Evolutionary conservation across 2,113 vertebrate genomes (phyloP), one percentile per base, ranked within the genome.

Genomic region (human): DNA sequence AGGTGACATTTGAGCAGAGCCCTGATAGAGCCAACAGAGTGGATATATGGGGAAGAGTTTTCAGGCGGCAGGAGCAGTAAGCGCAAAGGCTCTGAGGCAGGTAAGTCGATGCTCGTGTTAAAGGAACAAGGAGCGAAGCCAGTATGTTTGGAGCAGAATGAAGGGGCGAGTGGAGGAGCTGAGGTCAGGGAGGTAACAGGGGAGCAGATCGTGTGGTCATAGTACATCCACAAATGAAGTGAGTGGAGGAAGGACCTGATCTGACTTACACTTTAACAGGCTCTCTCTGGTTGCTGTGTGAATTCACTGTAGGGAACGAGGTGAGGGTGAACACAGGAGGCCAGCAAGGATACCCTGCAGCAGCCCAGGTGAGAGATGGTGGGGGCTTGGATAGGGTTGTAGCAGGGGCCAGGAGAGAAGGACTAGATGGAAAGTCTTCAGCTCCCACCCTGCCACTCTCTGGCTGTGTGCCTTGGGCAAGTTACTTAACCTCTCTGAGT

Each of bases 81-180:
- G 59, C 76, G 22, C 94, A 95, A 97, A 97, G 78, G 90, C 27
- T 95, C 95, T 79, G 89, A 35, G 93, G 66, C 79, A 92, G 59
- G 61, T 14, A 1, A 27, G 27, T 32, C 27, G 13, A 4, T 50
- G 32, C 10, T 84, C 55, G 84, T 11, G 4, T 68, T 59, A 48
- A 79, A 76, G 75, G 38, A 76, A 48, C 25, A 20, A 79, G 32
- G 80, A 30, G 22, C 4, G 8, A 78, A 3, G 30, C 40, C 35
- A 48, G 18, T 3, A 3, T 25, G 81, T 8, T 40, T 40, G 6
- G 82, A 78, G 52, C 11, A 25, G 79, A 57, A 59, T 7, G 73
- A 79, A 13, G n/a, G 13, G 55, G 7, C 0, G 2, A 25, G 12
- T 10, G 6, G 43, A 72, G 48, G 61, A 73, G 38, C 50, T 38